Evolutionary conservation across 2,113 vertebrate species (phyloP).

Genomic region (Corapipo altera): DNA sequence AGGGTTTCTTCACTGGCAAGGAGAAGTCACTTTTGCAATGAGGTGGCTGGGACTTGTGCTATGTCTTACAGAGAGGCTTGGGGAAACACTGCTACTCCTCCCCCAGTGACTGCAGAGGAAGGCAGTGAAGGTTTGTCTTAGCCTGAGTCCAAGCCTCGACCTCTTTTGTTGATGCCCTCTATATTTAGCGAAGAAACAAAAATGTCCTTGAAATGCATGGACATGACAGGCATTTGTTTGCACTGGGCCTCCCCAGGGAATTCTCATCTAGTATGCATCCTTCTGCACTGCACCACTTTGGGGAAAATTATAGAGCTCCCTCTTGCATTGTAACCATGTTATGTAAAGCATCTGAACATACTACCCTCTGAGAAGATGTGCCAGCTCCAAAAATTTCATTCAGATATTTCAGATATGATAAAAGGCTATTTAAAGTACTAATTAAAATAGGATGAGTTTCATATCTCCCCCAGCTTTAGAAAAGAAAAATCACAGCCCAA

Average conservation of each 20-base stretch:
- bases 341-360: background rate
- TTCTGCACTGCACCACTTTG: background rate
- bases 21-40: background rate
- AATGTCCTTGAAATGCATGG: background rate
- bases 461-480: background rate
- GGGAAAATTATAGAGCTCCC: background rate
- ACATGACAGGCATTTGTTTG: background rate
- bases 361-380: background rate
- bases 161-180: background rate
- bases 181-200: background rate
- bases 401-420: slow-evolving; percentile 37
- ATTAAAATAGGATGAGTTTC: slow-evolving; percentile 47
- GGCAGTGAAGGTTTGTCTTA: background rate
- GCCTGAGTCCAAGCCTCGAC: background rate
- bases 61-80: background rate
- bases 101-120: background rate
- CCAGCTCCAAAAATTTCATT: slow-evolving; percentile 6
- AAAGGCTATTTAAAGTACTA: slow-evolving; percentile 45
- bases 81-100: background rate
- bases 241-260: background rate
- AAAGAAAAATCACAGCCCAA: slow-evolving; percentile 24
- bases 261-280: background rate
- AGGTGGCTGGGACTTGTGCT: background rate
- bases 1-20: background rate
- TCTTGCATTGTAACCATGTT: background rate